These are phyloP conservation scores for Emys orbicularis DNA, from an alignment of 2,797 vertebrate species.

Conservation along the genomic window DNA sequence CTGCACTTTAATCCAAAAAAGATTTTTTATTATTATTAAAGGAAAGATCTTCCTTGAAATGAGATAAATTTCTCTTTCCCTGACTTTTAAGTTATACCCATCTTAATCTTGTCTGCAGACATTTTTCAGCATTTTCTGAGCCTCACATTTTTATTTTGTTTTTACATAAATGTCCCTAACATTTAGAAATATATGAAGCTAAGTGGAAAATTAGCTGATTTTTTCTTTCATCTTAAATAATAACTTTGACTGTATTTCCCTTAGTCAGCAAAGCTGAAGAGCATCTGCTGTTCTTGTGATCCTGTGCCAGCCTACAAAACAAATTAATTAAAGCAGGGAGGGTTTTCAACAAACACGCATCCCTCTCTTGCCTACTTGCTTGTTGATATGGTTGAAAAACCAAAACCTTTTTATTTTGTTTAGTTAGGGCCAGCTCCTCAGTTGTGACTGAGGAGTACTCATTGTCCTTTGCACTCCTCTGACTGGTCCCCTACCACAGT, in stretches of 20 bases:
- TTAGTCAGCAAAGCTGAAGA: background rate
- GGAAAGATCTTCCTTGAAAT: background rate
- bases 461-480: background rate
- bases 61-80: background rate
- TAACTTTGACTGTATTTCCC: background rate
- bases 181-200: background rate
- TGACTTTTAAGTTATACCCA: background rate
- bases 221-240: background rate
- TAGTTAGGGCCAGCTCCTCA: too few relatives aligned
- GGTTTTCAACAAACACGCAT: background rate
- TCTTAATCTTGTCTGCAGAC: background rate
- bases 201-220: background rate
- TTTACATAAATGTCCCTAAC: background rate
- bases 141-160: background rate
- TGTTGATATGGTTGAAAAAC: background rate
- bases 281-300: background rate
- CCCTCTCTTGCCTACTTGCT: background rate
- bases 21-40: background rate
- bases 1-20: background rate
- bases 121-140: background rate
- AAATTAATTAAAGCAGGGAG: background rate
- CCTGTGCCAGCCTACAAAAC: background rate
- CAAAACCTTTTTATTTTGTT: background rate
- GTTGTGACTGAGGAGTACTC: background rate
- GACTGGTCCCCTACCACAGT: background rate